Evolutionary conservation across 1,140 invertebrate genomes (phyloP), one percentile per base, ranked within the genome.

Genomic region (Akabosia matsudoensis): DNA sequence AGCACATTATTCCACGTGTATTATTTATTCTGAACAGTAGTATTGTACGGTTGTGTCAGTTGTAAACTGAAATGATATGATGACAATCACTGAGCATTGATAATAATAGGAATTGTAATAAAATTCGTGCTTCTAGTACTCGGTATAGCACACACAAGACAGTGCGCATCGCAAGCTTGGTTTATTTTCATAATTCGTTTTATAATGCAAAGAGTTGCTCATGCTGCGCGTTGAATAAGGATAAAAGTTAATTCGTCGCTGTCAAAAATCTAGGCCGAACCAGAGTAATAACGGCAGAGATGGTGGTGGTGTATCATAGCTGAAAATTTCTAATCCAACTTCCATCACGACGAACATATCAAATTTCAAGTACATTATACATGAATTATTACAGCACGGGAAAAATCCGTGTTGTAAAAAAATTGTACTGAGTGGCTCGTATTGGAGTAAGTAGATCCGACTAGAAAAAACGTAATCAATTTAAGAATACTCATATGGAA

Each of bases 351-450:
- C 61, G 7, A 67, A 67, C 61, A 67, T 67, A 67, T 67, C 61
- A 28, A 67, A 67, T 67, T 67, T 67, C 61, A 30, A 67, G 61
- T n/a, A 30, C n/a, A n/a, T n/a, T n/a, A n/a, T n/a, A n/a, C 61
- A 67, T 67, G 61, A 67, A 67, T 67, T 67, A 67, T 67, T 67
- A 31, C 61, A 13, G 22, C 28, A 67, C 13, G 7, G 18, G 18
- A 45, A 10, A 18, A 45, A 45, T 7, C 37, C 37, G 18, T 10
- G 7, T n/a, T n/a, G n/a, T n/a, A n/a, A n/a, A n/a, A n/a, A n/a
- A n/a, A n/a, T n/a, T n/a, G n/a, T n/a, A n/a, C n/a, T n/a, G n/a
- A n/a, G n/a, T n/a, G n/a, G n/a, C n/a, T n/a, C n/a, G n/a, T n/a
- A n/a, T n/a, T n/a, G n/a, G n/a, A n/a, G n/a, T n/a, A n/a, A n/a